Percentiles rank a stretch among this genome's conserved stretches.
Evolutionary conservation across 2,888 invertebrate species (phyloP).

Genomic region (Lasius platythorax): DNA sequence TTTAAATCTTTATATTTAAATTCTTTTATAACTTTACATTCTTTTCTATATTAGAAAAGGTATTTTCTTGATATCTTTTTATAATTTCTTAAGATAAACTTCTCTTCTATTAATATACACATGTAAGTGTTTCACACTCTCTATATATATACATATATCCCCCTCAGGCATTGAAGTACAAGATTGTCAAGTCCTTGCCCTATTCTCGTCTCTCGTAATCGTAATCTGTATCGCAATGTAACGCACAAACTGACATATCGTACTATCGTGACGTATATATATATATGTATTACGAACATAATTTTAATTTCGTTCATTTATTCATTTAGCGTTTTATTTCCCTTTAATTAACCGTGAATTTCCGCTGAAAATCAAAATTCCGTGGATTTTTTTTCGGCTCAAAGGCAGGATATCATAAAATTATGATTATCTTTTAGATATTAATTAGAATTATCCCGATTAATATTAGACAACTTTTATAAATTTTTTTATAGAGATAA

Average conservation of each 20-base stretch:
- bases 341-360: neutral
- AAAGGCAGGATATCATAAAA: neutral
- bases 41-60: neutral
- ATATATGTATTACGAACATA: neutral
- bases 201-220: conserved; percentile 46
- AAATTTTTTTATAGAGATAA: neutral
- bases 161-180: conserved; percentile 31
- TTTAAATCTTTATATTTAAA: neutral
- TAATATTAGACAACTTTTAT: conserved; percentile 1
- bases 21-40: neutral
- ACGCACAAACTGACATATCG: conserved; percentile 69
- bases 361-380: neutral
- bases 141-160: neutral
- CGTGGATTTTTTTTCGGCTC: neutral
- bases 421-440: neutral
- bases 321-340: neutral
- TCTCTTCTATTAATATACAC: conserved; percentile 29
- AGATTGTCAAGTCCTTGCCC: conserved; percentile 39
- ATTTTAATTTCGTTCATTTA: neutral
- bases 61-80: neutral
- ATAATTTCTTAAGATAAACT: neutral
- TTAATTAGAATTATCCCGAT: neutral
- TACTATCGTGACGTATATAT: conserved; percentile 1
- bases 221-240: conserved; percentile 71
- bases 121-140: conserved; percentile 36